phyloP scores from a whole-genome alignment of 2,797 vertebrate genomes.

The Lutjanus argentimaculatus region DNA sequence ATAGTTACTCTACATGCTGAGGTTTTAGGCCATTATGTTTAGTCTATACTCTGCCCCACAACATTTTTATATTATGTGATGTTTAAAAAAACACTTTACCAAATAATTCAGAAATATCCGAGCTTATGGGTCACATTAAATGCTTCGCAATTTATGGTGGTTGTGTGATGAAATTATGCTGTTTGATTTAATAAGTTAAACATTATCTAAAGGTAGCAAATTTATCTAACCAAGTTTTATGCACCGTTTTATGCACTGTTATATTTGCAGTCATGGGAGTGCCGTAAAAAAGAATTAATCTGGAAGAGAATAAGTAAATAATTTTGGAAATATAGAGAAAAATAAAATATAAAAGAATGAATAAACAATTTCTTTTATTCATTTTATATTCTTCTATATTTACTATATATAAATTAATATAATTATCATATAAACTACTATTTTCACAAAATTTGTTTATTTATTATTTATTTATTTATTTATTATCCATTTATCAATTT shows the following conservation, averaged over 20 bases:
- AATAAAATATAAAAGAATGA: too few species aligned
- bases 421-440: too few species aligned
- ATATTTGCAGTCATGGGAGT: too few species aligned
- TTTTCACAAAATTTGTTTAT: too few species aligned
- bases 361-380: too few species aligned
- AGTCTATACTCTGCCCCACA: not conserved
- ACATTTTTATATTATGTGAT: not conserved
- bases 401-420: too few species aligned
- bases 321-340: too few species aligned
- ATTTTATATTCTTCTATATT: too few species aligned
- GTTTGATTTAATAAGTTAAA: not conserved
- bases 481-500: too few species aligned
- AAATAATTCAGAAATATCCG: not conserved
- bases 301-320: too few species aligned
- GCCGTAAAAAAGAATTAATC: too few species aligned
- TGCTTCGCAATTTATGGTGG: accelerated
- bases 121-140: not conserved
- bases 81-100: not conserved
- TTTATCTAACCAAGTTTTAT: not conserved
- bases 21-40: not conserved
- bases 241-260: not conserved
- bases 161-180: not conserved
- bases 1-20: not conserved
- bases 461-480: too few species aligned
- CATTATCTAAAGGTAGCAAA: not conserved